These are phyloP conservation scores for Lochmaea crataegi DNA, from an alignment of 2,888 invertebrate genomes.

Conservation along the genomic window DNA sequence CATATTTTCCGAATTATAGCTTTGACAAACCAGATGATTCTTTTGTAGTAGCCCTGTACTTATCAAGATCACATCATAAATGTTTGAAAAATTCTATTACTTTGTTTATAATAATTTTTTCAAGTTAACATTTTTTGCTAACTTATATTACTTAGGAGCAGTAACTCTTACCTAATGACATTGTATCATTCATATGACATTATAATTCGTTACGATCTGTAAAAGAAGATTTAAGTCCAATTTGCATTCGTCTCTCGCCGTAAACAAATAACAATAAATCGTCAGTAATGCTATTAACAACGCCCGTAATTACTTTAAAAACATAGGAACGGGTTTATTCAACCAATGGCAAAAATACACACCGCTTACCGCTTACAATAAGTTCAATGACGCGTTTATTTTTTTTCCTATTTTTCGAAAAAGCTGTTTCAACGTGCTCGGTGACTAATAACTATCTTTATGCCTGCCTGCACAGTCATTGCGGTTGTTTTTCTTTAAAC, in stretches of 20 bases:
- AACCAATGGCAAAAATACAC: conserved; percentile 40
- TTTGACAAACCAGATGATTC: too few relatives aligned
- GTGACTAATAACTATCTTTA: conserved; percentile 19
- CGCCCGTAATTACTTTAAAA: conserved; percentile 10
- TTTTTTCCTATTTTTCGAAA: conserved; percentile 7
- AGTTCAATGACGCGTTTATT: conserved; percentile 5
- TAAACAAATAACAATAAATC: conserved; percentile 20
- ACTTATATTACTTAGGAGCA: too few relatives aligned
- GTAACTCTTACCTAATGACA: too few relatives aligned
- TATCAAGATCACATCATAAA: too few relatives aligned
- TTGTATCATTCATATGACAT: not conserved
- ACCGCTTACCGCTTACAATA: not conserved
- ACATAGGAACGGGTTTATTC: conserved; percentile 38
- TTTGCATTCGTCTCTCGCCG: conserved; percentile 15
- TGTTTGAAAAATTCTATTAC: too few relatives aligned
- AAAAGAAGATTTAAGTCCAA: conserved; percentile 5
- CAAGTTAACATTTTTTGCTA: too few relatives aligned
- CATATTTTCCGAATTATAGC: too few relatives aligned
- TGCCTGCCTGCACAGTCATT: not conserved
- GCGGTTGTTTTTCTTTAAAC: not conserved
- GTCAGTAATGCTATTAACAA: conserved; percentile 4
- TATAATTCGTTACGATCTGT: not conserved
- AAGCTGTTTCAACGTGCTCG: not conserved
- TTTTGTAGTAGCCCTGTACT: too few relatives aligned
- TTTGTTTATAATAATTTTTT: too few relatives aligned